Conservation (phyloP, 2,888 invertebrate genomes). For the Meta bourneti region DNA sequence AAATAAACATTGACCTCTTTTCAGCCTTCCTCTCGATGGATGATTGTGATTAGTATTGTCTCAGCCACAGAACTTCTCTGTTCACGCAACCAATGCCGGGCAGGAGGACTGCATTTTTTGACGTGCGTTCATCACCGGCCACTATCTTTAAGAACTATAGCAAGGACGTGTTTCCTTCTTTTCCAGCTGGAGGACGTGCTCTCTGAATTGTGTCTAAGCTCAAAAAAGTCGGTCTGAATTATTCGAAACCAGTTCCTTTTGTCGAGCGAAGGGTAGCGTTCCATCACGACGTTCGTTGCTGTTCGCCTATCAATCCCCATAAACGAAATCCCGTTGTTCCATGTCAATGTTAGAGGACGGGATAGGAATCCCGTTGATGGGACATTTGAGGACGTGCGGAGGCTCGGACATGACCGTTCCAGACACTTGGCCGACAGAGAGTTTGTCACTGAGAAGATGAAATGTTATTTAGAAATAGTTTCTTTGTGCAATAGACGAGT, state of each 20-base stretch:
- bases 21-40: not conserved
- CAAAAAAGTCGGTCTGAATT: no score
- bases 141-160: not conserved
- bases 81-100: not conserved
- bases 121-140: not conserved
- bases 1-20: not conserved
- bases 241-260: not conserved
- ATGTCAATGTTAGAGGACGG: not conserved
- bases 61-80: not conserved
- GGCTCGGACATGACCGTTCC: no score
- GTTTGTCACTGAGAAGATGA: no score
- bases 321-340: not conserved
- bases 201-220: no score
- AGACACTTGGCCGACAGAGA: no score
- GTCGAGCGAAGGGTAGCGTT: not conserved
- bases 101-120: not conserved
- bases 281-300: not conserved
- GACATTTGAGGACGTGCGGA: no score
- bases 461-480: no score
- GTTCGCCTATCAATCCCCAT: not conserved
- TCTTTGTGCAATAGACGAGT: no score
- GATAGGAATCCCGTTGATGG: no score
- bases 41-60: not conserved
- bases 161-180: not conserved
- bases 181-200: not conserved